Evolutionary conservation across 2,113 vertebrate genomes (phyloP), one percentile per base, ranked within the genome.

Genomic region (Platichthys flesus): DNA sequence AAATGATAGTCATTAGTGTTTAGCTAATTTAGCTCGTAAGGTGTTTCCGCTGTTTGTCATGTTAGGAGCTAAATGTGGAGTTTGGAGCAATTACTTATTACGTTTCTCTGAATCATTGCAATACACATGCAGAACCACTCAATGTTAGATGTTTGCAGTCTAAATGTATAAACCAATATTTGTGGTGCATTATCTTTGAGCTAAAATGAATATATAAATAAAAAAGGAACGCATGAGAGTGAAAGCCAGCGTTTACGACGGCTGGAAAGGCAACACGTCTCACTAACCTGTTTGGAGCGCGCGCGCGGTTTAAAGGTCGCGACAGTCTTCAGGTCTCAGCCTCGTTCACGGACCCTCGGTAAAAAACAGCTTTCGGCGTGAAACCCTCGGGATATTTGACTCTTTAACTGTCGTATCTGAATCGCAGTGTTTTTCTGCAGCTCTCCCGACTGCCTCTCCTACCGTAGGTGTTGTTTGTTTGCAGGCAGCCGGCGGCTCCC

Each of bases 271-370:
- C 74, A 88, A 23, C 90, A 74, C 18, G 73, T 9, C 35, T 77
- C 10, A 72, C 21, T 35, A 9, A 73, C 18, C 52, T 78, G 58
- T 9, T 6, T 15, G 40, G 12, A 51, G 54, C 45, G 72, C 82
- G 81, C 85, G 85, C 81, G 87, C 73, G 55, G 67, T 87, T 87
- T 83, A 78, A 81, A 88, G 84, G 62, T 73, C 63, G 56, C 1
- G 47, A 49, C 40, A 23, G 8, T 14, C 6, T 0, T 3, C 16
- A 3, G 28, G 24, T 9, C 18, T 3, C 6, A 21, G 6, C 16
- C 12, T 24, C 24, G 23, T 7, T 54, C n/a, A 23, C 21, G 21
- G 54, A 12, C 21, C n/a, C 4, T 56, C 18, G 12, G 54, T 56
- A 9, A 56, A 5, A 26, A 37, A 12, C 24, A 37, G 8, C 12